Base-by-base conservation (phyloP, 2,113 vertebrate genomes). In the Progne subis region DNA sequence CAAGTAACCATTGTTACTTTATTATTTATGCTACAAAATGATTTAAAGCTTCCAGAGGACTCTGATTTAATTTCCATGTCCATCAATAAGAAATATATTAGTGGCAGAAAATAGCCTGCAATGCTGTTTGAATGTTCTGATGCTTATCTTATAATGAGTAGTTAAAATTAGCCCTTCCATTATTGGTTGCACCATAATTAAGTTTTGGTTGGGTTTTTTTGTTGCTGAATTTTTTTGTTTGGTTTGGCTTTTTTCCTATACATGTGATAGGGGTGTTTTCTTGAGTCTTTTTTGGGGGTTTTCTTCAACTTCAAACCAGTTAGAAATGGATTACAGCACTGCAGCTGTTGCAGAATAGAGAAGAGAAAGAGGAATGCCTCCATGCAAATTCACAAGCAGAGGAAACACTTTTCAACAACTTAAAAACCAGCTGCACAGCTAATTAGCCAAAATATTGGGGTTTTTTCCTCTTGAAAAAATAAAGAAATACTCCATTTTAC, bases 401-500 rank as follows among this genome's bases (percentile, higher is more conserved):
- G 81, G 70, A 81, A 96, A 91, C 86, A 92, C 50, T 96, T 96
- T 95, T 93, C 88, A 96, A 86, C 69, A 95, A 94, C 94, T 88
- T 96, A 46, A 80, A 96, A 92, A 83, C 87, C 97, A 97, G 96
- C 92, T 96, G 94, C 97, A 96, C 77, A 90, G 94, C 82, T 95
- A 86, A 95, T 96, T 97, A 97, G 93, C 94, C 91, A 93, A 97
- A 97, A 96, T 53, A 68, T 44, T 89, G 34, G 28, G 23, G 43
- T 10, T 11, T 69, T 86, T 72, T 50, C 43, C 32, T 41, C 71
- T 57, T 23, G 23, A 63, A 74, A 74, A 86, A 83, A 79, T 37
- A 74, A 80, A 74, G 76, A 77, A 94, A 65, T 47, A 65, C 7
- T 44, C 55, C 4, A 41, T 74, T 92, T 77, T 57, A 82, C 29